Evolutionary conservation across 2,797 vertebrate species (phyloP), one percentile per base, ranked within the genome.

Genomic region (Pteropus rufus): DNA sequence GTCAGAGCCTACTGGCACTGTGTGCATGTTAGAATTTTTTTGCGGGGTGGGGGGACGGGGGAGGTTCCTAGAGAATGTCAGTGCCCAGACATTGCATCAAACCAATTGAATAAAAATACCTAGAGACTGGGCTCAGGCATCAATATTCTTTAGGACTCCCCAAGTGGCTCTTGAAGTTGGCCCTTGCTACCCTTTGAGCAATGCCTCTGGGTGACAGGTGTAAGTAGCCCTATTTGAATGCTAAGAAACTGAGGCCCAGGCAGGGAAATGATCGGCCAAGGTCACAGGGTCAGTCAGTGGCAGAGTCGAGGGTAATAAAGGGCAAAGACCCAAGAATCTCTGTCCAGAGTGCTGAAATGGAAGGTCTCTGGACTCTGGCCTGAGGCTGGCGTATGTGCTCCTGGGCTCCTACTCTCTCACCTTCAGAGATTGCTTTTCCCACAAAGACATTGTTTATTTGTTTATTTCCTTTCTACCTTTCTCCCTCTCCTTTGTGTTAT

Each of bases 311-410:
- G 15, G 15, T 49, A 49, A 46, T 46, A 46, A 46, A 1, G n/a
- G 2, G 15, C 2, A 34, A 1, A 56, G 19, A 26, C 0, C 0
- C 0, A 0, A 0, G 0, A 0, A 16, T 12, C 93, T 92, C 95
- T 97, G 93, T 97, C 97, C 95, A 65, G 8, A 7, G 97, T 96
- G 72, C 96, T 96, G 95, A 97, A 92, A 80, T 1, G 0, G 31
- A 56, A 41, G 52, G 2, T 39, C 46, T 24, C 31, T 1, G 29
- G 23, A 3, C 58, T 56, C 3, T 0, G 3, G 49, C 8, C 79
- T 58, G n/a, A 44, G 21, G 31, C 26, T 9, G 10, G 52, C 0
- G 10, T 5, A 0, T 0, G 12, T 21, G 5, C 73, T 36, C 12
- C 23, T 3, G 49, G 56, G 16, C 26, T 24, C 23, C 46, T 29